Evolutionary conservation across 2,888 invertebrate species (phyloP).

Genomic region (Yponomeuta plumbellus): DNA sequence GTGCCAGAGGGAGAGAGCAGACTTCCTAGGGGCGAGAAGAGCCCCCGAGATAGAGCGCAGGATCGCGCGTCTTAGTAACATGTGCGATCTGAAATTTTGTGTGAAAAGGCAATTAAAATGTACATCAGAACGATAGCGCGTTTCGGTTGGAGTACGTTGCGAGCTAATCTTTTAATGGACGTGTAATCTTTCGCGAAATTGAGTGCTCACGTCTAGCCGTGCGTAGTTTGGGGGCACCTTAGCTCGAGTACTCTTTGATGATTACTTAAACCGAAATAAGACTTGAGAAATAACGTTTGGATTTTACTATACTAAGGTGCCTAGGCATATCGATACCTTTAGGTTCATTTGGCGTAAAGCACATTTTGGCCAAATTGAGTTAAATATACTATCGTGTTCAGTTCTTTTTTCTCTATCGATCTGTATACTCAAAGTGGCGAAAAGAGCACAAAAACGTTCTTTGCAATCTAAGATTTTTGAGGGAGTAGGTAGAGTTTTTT

Average conservation of each 20-base stretch:
- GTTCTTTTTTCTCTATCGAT: no score
- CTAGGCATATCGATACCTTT: no score
- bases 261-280: not conserved
- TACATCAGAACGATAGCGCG: constrained; percentile 59
- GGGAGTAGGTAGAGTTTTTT: no score
- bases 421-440: no score
- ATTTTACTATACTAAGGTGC: no score
- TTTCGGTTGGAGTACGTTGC: constrained; percentile 37
- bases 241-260: not conserved
- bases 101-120: constrained; percentile 71
- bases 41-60: constrained; percentile 43
- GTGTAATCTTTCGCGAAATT: constrained; percentile 45
- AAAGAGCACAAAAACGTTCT: no score
- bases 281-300: no score
- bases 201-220: constrained; percentile 22
- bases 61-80: constrained; percentile 39
- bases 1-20: constrained; percentile 54
- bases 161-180: constrained; percentile 42
- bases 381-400: no score
- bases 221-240: constrained; percentile 5
- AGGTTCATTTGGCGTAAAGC: no score
- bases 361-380: no score
- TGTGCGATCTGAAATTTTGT: constrained; percentile 55
- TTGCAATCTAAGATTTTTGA: no score
- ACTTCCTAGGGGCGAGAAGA: constrained; percentile 56